Base-by-base conservation (phyloP, 2,888 invertebrate genomes). In the Agrotis puta region DNA sequence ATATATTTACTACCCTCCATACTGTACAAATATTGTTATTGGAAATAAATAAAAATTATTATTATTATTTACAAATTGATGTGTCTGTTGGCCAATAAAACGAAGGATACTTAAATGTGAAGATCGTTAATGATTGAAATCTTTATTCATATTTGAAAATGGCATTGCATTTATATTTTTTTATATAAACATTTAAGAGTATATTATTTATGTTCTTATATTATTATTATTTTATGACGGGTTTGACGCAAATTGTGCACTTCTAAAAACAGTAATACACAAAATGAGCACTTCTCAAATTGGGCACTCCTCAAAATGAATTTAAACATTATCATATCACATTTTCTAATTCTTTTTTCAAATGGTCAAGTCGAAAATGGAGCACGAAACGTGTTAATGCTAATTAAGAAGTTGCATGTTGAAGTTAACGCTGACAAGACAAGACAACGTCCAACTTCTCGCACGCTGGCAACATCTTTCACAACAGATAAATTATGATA, bases 41-140 rank as follows among this genome's bases (percentile, higher is more conserved):
- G n/a, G n/a, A n/a, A n/a, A n/a, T n/a, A n/a, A n/a, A n/a, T n/a
- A n/a, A n/a, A 77, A 62, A 62, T 22, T 22, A 39, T n/a, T 39
- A 18, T 20, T 22, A 4, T 48, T 67, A 64, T 66, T 20, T 18
- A 56, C 13, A 56, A 43, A 54, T 57, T 9, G 33, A 39, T 39
- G 39, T 39, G 5, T 48, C 27, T 27, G 22, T 47, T 68, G 50
- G 22, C 48, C 27, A 79, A 74, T 59, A n/a, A 59, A 18, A 43
- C 56, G 54, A 80, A 74, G 65, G 67, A 18, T 48, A 43, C 24
- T 2, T 22, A 73, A 77, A 77, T 79, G 73, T 80, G 69, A 79
- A 78, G 69, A 74, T 47, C 69, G 56, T n/a, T 33, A n/a, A 69
- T 50, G 14, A 74, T 59, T 65, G 3, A 57, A 61, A 64, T 64